Conservation (phyloP, 1,140 invertebrate genomes). For the Drosophila bipectinata region DNA sequence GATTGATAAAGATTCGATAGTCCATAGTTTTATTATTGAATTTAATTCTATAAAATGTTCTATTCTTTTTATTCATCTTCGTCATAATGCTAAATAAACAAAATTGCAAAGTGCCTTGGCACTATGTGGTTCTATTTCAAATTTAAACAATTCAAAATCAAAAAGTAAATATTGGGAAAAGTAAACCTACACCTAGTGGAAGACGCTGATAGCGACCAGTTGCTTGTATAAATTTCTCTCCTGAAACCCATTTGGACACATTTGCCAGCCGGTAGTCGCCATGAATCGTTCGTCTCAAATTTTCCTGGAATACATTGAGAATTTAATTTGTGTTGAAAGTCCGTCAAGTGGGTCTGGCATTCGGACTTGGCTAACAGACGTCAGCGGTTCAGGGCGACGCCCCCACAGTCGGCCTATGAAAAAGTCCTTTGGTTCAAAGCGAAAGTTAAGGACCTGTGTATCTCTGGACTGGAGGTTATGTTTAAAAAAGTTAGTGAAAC, state of each 20-base stretch:
- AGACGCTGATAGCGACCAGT: neutral
- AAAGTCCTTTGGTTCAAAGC: neutral
- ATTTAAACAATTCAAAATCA: no score
- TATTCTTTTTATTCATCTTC: no score
- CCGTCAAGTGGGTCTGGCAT: slow-evolving; percentile 5
- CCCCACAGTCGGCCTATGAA: neutral
- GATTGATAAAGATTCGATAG: no score
- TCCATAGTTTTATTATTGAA: no score
- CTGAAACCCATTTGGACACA: slow-evolving; percentile 13
- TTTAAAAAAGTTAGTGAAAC: slow-evolving; percentile 1
- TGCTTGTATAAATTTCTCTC: slow-evolving; percentile 21
- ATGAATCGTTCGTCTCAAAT: slow-evolving; percentile 58
- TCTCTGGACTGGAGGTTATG: slow-evolving; percentile 8
- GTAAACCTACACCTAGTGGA: neutral
- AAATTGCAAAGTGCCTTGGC: no score
- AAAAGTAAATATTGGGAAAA: neutral
- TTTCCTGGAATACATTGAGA: slow-evolving; percentile 56
- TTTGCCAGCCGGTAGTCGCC: slow-evolving; percentile 4
- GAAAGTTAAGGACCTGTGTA: neutral
- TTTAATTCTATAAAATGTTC: no score
- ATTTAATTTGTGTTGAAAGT: slow-evolving; percentile 35
- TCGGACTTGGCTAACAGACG: slow-evolving; percentile 40
- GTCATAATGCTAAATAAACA: no score
- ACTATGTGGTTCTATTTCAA: no score
- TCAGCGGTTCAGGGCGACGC: neutral